phyloP scores from a whole-genome alignment of 2,113 vertebrate genomes.

The Psilopogon haemacephalus region DNA sequence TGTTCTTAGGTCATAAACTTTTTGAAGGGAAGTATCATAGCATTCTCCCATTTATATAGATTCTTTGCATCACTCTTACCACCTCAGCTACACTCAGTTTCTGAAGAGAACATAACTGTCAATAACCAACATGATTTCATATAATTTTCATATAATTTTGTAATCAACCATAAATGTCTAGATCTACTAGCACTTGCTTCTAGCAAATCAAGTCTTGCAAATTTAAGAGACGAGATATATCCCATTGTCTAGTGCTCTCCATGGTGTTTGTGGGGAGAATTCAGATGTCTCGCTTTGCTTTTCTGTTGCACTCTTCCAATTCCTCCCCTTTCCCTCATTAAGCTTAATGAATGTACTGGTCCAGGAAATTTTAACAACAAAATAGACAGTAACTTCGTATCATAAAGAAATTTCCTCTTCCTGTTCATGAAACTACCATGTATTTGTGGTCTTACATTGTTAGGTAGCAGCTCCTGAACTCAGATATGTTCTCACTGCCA shows the following conservation, averaged over 20 bases:
- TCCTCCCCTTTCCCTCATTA: not conserved
- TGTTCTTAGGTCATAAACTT: not conserved
- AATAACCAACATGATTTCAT: not conserved
- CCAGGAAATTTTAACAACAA: not conserved
- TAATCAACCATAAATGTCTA: not conserved
- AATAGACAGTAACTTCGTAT: not conserved
- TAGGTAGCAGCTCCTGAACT: not conserved
- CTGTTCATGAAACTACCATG: not conserved
- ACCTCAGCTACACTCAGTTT: not conserved
- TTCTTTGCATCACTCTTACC: not conserved
- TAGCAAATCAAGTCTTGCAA: not conserved
- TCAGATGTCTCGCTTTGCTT: not conserved
- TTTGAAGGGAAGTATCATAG: not conserved
- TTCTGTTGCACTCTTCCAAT: not conserved
- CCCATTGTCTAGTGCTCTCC: not conserved
- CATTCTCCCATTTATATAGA: not conserved
- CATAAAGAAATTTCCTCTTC: not conserved
- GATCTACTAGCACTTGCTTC: not conserved
- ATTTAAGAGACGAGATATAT: not conserved
- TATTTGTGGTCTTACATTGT: not conserved
- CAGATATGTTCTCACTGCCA: not conserved
- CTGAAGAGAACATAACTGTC: not conserved
- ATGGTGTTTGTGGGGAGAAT: not conserved
- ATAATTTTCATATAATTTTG: not conserved
- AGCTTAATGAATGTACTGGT: not conserved